Evolutionary conservation across 2,888 invertebrate genomes (phyloP).

Genomic region (Aphodius granarius): DNA sequence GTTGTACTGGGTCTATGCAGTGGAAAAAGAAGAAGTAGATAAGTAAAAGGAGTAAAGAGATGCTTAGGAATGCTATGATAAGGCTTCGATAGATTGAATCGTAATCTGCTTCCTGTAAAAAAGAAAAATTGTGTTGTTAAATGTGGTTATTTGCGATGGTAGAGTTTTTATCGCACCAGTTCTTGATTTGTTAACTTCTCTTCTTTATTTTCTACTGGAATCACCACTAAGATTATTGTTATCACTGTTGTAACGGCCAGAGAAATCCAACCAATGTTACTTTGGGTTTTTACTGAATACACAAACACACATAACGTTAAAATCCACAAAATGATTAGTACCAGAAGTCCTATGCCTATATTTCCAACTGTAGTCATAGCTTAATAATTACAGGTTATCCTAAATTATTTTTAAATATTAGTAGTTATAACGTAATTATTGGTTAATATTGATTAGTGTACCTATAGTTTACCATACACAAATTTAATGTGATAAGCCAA

Average conservation of each 20-base stretch:
- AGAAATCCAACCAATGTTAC: conserved; percentile 64
- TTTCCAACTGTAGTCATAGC: conserved; percentile 45
- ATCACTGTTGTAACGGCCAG: conserved; percentile 59
- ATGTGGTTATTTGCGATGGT: background rate
- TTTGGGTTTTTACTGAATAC: conserved; percentile 66
- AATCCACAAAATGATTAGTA: conserved; percentile 67
- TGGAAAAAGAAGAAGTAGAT: conserved; percentile 55
- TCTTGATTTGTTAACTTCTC: conserved; percentile 8
- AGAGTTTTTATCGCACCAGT: conserved; percentile 2
- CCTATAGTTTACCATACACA: background rate
- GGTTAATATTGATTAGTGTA: background rate
- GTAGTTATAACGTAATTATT: background rate
- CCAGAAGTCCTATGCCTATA: conserved; percentile 69
- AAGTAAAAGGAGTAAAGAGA: conserved; percentile 54
- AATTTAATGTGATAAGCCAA: background rate
- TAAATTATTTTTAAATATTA: background rate
- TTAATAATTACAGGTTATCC: background rate
- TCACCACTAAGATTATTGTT: conserved; percentile 61
- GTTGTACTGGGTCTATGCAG: conserved; percentile 55
- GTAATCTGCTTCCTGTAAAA: conserved; percentile 59
- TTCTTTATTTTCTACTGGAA: conserved; percentile 57
- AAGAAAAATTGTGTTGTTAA: conserved; percentile 19
- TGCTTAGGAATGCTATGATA: conserved; percentile 52
- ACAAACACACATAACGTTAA: conserved; percentile 65
- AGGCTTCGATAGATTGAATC: conserved; percentile 57